phyloP scores from a whole-genome alignment of 2,113 vertebrate genomes.

The Macquaria ambigua region DNA sequence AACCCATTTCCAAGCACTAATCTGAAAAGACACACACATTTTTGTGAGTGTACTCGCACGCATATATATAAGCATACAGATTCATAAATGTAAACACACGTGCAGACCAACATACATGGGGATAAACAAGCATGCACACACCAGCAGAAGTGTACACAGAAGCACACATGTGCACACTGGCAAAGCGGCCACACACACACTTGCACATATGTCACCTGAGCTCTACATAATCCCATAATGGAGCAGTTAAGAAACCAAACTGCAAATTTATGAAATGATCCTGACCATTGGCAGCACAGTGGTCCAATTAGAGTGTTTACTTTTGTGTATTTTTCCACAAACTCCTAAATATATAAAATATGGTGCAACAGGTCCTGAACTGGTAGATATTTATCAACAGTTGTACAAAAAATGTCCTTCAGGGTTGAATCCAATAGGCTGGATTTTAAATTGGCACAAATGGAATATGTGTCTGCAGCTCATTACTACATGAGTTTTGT shows the following conservation, averaged over 20 bases:
- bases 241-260: constrained; percentile 54
- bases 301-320: constrained; percentile 53
- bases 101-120: constrained; percentile 5
- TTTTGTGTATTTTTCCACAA: constrained; percentile 28
- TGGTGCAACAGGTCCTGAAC: constrained; percentile 32
- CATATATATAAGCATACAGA: constrained; percentile 14
- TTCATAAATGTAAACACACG: constrained; percentile 46
- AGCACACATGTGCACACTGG: not conserved
- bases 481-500: constrained; percentile 28
- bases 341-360: constrained; percentile 43
- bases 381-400: constrained; percentile 26
- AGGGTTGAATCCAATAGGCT: constrained; percentile 33
- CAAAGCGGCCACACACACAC: constrained; percentile 12
- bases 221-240: constrained; percentile 56
- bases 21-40: constrained; percentile 52
- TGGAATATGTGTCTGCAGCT: constrained; percentile 19
- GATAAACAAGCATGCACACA: constrained; percentile 31
- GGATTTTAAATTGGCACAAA: constrained; percentile 16
- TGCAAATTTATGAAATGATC: constrained; percentile 59
- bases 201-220: constrained; percentile 21
- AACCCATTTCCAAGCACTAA: constrained; percentile 56
- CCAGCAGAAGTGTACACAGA: not conserved
- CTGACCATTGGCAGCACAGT: constrained; percentile 54
- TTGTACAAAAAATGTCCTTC: constrained; percentile 11
- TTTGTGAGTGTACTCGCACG: constrained; percentile 3